phyloP scores from a whole-genome alignment of 2,888 invertebrate genomes.

The Xylota sylvarum region DNA sequence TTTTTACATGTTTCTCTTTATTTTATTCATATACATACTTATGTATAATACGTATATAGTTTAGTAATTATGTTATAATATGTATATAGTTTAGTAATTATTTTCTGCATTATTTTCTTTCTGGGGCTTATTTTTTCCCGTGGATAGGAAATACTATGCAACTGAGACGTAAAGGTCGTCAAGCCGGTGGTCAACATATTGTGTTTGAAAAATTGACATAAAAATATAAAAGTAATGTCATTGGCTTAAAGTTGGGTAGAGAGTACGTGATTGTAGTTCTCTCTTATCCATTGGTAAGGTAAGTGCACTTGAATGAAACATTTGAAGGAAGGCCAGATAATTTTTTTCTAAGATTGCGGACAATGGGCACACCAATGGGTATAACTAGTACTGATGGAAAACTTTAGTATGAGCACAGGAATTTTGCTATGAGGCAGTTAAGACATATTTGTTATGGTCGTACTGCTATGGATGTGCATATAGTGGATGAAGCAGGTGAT shows the following conservation, averaged over 20 bases:
- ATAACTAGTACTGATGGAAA: slow-evolving; percentile 87
- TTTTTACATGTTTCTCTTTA: too few relatives aligned
- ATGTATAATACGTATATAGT: too few relatives aligned
- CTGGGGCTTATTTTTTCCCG: slow-evolving; percentile 83
- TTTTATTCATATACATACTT: too few relatives aligned
- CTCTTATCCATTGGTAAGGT: slow-evolving; percentile 85
- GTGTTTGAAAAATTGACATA: slow-evolving; percentile 85
- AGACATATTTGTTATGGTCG: slow-evolving; percentile 87
- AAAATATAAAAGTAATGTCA: slow-evolving; percentile 85
- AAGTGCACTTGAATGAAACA: slow-evolving; percentile 86
- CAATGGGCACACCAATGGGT: slow-evolving; percentile 87
- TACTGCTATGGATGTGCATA: slow-evolving; percentile 86
- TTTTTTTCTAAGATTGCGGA: slow-evolving; percentile 87
- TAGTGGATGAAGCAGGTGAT: slow-evolving; percentile 86
- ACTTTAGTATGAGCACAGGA: slow-evolving; percentile 86
- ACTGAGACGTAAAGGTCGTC: slow-evolving; percentile 81
- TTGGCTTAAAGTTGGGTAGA: slow-evolving; percentile 87
- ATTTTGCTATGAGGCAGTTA: slow-evolving; percentile 86
- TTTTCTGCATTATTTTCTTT: slow-evolving; percentile 5
- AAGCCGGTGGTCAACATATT: slow-evolving; percentile 86
- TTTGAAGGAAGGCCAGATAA: slow-evolving; percentile 89
- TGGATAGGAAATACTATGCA: slow-evolving; percentile 83
- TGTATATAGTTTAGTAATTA: too few relatives aligned
- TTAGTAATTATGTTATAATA: too few relatives aligned
- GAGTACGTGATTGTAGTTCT: slow-evolving; percentile 86